A percentile compares a stretch with the other conserved stretches of the same genome.
phyloP scores from a whole-genome alignment of 2,113 vertebrate genomes.

The Austrofundulus limnaeus region DNA sequence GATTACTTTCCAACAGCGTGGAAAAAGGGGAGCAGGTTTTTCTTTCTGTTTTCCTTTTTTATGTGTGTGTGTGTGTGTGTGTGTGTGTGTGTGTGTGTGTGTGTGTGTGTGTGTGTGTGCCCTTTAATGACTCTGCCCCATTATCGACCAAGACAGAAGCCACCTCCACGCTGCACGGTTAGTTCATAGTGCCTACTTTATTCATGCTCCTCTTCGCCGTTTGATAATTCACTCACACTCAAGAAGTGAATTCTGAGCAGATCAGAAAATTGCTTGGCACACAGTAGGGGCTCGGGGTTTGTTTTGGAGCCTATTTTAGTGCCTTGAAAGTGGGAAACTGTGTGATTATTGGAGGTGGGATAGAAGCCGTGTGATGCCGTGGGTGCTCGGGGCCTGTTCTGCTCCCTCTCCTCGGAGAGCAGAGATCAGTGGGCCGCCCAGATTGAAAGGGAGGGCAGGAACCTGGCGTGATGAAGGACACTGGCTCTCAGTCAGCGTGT shows the following conservation, averaged over 20 bases:
- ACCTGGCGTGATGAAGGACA: conserved; percentile 74
- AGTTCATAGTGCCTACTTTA: conserved; percentile 33
- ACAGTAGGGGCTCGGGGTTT: conserved; percentile 29
- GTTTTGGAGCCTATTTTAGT: conserved; percentile 52
- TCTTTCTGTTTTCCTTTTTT: conserved; percentile 18
- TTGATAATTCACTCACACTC: conserved; percentile 46
- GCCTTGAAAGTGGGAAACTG: conserved; percentile 51
- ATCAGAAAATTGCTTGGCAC: conserved; percentile 57
- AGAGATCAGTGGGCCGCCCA: conserved; percentile 73
- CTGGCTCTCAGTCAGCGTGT: conserved; percentile 66
- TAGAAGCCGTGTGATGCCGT: conserved; percentile 60
- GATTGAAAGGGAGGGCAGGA: conserved; percentile 75
- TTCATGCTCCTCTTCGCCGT: conserved; percentile 38
- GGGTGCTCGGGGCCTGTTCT: conserved; percentile 59
- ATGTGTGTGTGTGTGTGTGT: conserved; percentile 25
- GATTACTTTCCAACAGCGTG: conserved; percentile 87
- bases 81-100: conserved; percentile 25
- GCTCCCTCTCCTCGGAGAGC: conserved; percentile 67
- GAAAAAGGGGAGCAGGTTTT: conserved; percentile 39
- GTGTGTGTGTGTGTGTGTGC: conserved; percentile 30
- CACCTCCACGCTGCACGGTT: conserved; percentile 27
- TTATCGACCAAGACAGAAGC: conserved; percentile 57
- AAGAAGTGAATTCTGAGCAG: conserved; percentile 55
- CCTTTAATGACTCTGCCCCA: conserved; percentile 53
- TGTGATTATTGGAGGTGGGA: conserved; percentile 61